Conservation (phyloP, 2,888 invertebrate species). For the Clepsis dumicolana region DNA sequence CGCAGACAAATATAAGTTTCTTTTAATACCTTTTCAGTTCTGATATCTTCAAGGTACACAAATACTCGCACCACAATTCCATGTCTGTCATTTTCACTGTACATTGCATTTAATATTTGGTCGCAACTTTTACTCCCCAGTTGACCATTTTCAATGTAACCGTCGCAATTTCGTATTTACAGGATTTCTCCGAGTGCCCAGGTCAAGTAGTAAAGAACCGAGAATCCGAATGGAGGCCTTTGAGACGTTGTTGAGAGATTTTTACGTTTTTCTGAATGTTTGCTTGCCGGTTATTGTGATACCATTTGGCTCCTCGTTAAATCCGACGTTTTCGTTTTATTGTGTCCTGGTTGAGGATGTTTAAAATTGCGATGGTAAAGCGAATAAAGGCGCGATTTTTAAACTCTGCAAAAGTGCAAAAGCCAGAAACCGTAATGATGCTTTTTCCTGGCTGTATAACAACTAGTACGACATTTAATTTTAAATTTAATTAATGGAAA, state of each 20-base stretch:
- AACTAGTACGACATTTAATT: too few species aligned
- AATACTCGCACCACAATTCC: neutral
- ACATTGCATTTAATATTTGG: conserved; percentile 14
- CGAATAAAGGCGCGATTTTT: conserved; percentile 20
- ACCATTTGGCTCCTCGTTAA: conserved; percentile 37
- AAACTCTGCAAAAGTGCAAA: conserved; percentile 2
- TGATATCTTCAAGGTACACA: neutral
- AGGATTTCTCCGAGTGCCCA: neutral
- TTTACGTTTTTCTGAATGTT: conserved; percentile 27
- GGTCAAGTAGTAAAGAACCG: conserved; percentile 24
- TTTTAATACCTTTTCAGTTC: conserved; percentile 29
- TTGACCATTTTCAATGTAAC: conserved; percentile 24
- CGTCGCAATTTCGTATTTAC: conserved; percentile 6
- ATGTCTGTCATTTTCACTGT: neutral
- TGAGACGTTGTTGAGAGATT: conserved; percentile 20
- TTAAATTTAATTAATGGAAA: too few species aligned
- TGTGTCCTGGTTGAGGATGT: conserved; percentile 1
- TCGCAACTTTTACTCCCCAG: neutral
- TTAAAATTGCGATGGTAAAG: conserved; percentile 22
- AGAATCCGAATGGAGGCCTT: conserved; percentile 18
- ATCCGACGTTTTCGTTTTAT: conserved; percentile 26
- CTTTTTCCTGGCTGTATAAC: conserved; percentile 10
- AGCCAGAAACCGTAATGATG: conserved; percentile 18
- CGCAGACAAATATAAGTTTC: conserved; percentile 24
- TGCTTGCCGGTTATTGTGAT: conserved; percentile 29